Conservation (phyloP, 2,888 invertebrate genomes). For the Arrhopalites spinosus region DNA sequence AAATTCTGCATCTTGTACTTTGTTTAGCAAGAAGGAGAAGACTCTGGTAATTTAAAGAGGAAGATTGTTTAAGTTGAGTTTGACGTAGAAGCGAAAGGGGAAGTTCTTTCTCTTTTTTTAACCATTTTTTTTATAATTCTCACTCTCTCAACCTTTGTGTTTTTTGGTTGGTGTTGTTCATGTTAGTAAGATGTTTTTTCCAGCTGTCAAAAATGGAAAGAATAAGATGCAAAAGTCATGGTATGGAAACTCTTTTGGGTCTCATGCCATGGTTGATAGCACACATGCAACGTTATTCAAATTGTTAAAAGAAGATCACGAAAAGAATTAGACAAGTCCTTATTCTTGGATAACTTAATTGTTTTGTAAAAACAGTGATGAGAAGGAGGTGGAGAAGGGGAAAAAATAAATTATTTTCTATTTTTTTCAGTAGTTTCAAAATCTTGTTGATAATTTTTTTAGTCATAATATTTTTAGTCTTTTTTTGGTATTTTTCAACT, state of each 20-base stretch:
- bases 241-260: not conserved
- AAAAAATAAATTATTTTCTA: no score
- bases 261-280: slow-evolving; percentile 25
- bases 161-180: slow-evolving; percentile 11
- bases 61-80: slow-evolving; percentile 1
- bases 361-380: slow-evolving; percentile 3
- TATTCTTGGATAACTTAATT: not conserved
- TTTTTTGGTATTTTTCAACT: no score
- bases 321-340: slow-evolving; percentile 1
- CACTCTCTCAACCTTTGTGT: not conserved
- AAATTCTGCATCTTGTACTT: no score
- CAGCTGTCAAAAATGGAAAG: slow-evolving; percentile 4
- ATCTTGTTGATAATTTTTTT: no score
- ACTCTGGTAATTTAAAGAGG: not conserved
- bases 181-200: slow-evolving; percentile 19
- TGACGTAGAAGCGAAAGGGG: not conserved
- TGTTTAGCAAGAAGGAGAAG: not conserved
- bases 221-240: slow-evolving; percentile 25
- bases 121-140: not conserved
- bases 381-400: not conserved
- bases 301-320: not conserved
- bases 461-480: no score
- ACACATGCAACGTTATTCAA: slow-evolving; percentile 15
- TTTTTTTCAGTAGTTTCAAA: no score
- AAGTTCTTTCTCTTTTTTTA: not conserved